phyloP scores from a whole-genome alignment of 1,140 invertebrate genomes.

The Brachionus paranguensis region DNA sequence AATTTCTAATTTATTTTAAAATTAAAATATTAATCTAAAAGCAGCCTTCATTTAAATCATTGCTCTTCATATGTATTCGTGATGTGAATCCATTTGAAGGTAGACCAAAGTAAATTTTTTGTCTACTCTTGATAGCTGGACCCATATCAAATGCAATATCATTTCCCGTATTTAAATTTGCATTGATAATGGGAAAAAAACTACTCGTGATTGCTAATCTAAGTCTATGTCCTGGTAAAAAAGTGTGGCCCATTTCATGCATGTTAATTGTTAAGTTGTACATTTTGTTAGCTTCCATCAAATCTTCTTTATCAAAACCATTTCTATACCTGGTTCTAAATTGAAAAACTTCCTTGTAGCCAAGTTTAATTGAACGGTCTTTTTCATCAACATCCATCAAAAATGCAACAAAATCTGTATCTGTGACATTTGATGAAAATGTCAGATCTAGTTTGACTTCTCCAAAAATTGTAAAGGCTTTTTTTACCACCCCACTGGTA shows the following conservation, averaged over 20 bases:
- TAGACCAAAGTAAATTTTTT: too few species aligned
- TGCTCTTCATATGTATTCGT: background rate
- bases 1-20: too few species aligned
- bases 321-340: slow-evolving; percentile 10
- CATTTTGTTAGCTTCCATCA: background rate
- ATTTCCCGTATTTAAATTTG: too few species aligned
- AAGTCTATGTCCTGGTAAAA: background rate
- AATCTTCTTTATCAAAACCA: background rate
- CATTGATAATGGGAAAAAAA: too few species aligned
- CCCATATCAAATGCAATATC: too few species aligned
- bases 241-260: background rate
- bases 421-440: background rate
- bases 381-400: slow-evolving; percentile 12
- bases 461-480: background rate
- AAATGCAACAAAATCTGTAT: slow-evolving; percentile 9
- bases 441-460: background rate
- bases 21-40: too few species aligned
- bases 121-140: too few species aligned
- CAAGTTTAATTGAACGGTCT: background rate
- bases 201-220: background rate
- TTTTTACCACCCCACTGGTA: background rate
- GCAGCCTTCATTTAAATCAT: background rate
- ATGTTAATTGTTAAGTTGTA: background rate
- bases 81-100: background rate
- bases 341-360: background rate